Evolutionary conservation across 2,888 invertebrate genomes (phyloP), one percentile per base, ranked within the genome.

Genomic region (Dorcus parallelipipedus): DNA sequence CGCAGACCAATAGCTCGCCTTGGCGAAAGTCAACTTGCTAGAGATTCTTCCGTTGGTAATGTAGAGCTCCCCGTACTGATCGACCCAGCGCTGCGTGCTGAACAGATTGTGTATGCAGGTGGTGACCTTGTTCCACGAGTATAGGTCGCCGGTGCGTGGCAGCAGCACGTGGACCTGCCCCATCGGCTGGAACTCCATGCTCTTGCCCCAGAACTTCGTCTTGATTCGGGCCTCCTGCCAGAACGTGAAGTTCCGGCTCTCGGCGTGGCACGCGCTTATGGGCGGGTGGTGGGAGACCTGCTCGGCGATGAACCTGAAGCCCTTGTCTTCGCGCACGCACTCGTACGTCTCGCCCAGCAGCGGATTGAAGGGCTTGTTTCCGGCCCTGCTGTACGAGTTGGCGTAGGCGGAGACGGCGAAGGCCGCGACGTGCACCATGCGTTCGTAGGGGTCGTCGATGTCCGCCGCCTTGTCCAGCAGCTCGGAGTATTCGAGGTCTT

Each of bases 151-250:
- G 47, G 85, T 85, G 67, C 84, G 83, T 38, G 80, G 78, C 54
- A 87, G 77, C 42, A 82, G 71, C 8, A 91, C 83, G 73, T 89
- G 86, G 0, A 90, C 88, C 1, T 80, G 56, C 5, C 89, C 92
- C 20, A 89, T 80, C 0, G 93, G 92, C 76, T 91, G 91, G 76
- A 92, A 90, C 81, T 93, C 92, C 90, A 93, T 91, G 56, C 91
- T 91, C 79, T 92, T 92, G 60, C 93, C 93, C 93, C 93, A 93
- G 81, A 93, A 93, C 79, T 91, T 92, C 58, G 91, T 92, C 79
- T 91, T 91, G 69, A 91, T 89, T 65, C 91, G 81, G 8, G 89
- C 87, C 75, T 92, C 91, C 80, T 92, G 92, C 88, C 89, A 91
- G 78, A 91, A 89, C 23, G 83, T 82, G 82, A 90, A 93, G 73